Conservation (phyloP, 2,113 vertebrate genomes). For the Lophura nycthemera region DNA sequence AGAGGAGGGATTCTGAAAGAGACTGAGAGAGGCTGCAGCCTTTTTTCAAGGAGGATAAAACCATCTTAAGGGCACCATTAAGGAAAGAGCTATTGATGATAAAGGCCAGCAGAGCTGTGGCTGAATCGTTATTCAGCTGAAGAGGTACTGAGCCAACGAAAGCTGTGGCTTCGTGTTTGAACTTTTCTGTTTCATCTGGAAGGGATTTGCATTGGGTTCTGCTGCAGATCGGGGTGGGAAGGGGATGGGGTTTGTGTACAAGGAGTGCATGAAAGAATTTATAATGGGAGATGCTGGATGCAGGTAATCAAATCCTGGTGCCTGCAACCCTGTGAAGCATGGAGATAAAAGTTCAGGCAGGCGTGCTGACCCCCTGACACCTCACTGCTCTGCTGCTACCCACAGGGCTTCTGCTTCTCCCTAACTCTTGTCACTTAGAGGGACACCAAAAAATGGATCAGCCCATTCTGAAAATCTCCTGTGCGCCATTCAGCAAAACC, state of each 20-base stretch:
- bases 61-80: background rate
- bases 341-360: conserved; percentile 17
- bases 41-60: background rate
- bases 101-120: background rate
- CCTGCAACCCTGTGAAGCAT: background rate
- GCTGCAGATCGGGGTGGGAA: background rate
- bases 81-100: background rate
- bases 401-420: background rate
- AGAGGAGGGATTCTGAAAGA: background rate
- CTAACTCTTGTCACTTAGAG: background rate
- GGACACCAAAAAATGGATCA: background rate
- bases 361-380: conserved; percentile 5
- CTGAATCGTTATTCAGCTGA: background rate
- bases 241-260: background rate
- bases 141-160: background rate
- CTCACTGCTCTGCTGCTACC: background rate
- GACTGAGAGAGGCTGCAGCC: background rate
- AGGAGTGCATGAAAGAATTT: background rate
- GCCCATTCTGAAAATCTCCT: background rate
- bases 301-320: background rate
- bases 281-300: background rate
- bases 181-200: background rate
- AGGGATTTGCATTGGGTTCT: background rate
- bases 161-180: background rate
- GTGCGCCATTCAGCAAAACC: background rate